phyloP scores from a whole-genome alignment of 2,888 invertebrate species.

The Onthophagus sagittarius region DNA sequence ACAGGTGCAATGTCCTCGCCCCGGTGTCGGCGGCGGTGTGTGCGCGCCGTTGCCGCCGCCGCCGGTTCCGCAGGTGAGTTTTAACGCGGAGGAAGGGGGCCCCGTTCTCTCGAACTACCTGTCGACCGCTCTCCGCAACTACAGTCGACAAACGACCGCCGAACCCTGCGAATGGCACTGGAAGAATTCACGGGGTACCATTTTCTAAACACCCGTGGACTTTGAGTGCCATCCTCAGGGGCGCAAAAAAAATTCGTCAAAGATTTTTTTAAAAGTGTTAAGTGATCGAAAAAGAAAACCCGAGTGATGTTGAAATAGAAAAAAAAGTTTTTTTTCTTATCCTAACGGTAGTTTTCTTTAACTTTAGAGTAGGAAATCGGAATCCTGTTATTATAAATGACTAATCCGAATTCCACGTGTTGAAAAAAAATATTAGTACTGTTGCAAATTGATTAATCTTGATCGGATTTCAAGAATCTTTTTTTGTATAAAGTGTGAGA shows the following conservation, averaged over 20 bases:
- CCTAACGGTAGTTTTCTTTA: not conserved
- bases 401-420: not conserved
- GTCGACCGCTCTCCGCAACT: constrained; percentile 36
- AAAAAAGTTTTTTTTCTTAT: not conserved
- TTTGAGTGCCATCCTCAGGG: constrained; percentile 65
- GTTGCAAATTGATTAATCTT: no score
- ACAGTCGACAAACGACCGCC: constrained; percentile 2
- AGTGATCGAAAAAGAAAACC: not conserved
- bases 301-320: not conserved
- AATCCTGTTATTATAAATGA: not conserved
- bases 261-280: not conserved
- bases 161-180: constrained; percentile 74
- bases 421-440: not conserved
- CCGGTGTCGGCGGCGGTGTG: constrained; percentile 27
- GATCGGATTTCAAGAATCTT: no score
- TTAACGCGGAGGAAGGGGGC: constrained; percentile 19
- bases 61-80: constrained; percentile 17
- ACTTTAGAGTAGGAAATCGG: not conserved
- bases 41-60: not conserved
- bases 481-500: no score
- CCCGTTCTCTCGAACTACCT: constrained; percentile 35
- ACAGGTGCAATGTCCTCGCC: constrained; percentile 49
- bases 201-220: constrained; percentile 60
- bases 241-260: constrained; percentile 21
- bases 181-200: constrained; percentile 77